Conservation (phyloP, 2,113 vertebrate species). For the Cyanoramphus novaezelandiae region DNA sequence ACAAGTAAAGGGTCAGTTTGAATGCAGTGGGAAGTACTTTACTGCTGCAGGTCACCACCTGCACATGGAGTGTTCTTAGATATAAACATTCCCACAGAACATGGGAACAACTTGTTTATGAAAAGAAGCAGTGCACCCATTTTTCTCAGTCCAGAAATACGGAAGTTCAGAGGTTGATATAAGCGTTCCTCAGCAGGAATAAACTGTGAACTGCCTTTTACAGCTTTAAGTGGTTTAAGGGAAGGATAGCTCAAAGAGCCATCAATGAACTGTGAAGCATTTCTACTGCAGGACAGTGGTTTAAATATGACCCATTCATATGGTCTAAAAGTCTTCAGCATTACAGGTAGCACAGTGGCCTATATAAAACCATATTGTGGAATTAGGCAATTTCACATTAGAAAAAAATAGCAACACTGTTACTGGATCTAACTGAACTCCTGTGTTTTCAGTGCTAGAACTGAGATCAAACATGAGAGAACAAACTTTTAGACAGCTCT, state of each 20-base stretch:
- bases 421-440: neutral
- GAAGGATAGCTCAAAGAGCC: neutral
- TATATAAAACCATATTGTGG: neutral
- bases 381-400: neutral
- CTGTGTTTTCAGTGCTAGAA: neutral
- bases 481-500: neutral
- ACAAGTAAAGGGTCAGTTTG: neutral
- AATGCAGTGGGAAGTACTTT: slow-evolving; percentile 12
- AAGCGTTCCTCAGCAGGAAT: slow-evolving; percentile 22
- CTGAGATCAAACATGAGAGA: neutral
- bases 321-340: neutral
- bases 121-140: slow-evolving; percentile 38
- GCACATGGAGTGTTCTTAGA: neutral
- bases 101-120: slow-evolving; percentile 59
- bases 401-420: neutral
- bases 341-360: neutral
- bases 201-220: slow-evolving; percentile 42
- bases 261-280: neutral
- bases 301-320: neutral
- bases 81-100: slow-evolving; percentile 67
- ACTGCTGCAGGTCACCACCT: slow-evolving; percentile 54
- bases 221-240: neutral
- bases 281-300: neutral
- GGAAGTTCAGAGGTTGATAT: slow-evolving; percentile 60
- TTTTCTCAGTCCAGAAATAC: slow-evolving; percentile 38